A percentile compares a stretch with the other conserved stretches of the same genome.
Evolutionary conservation across 2,888 invertebrate genomes (phyloP).

Genomic region (Sycophila texana): DNA sequence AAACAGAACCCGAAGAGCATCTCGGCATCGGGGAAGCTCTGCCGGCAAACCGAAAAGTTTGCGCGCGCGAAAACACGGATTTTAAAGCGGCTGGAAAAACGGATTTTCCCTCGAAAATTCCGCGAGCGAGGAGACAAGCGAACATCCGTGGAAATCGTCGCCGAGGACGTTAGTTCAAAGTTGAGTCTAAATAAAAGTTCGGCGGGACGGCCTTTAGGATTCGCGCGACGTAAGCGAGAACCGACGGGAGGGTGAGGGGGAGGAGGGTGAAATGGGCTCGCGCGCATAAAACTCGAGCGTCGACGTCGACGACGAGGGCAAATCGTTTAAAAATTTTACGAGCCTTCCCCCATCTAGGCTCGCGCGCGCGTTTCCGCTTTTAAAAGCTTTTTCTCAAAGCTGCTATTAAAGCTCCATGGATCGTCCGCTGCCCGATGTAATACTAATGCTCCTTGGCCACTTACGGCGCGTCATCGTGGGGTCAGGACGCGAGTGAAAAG

Average conservation of each 20-base stretch:
- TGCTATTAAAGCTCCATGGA: slow-evolving; percentile 65
- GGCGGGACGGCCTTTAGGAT: slow-evolving; percentile 59
- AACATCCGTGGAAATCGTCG: background rate
- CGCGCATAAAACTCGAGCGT: slow-evolving; percentile 62
- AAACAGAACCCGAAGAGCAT: too few relatives aligned
- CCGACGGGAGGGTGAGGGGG: slow-evolving; percentile 55
- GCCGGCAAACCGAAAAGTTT: too few relatives aligned
- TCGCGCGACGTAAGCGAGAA: slow-evolving; percentile 62
- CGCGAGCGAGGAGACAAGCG: too few relatives aligned
- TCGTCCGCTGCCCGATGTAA: slow-evolving; percentile 60
- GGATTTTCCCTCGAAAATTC: background rate
- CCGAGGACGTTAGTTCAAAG: slow-evolving; percentile 59
- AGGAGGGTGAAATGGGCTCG: slow-evolving; percentile 52
- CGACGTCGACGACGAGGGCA: slow-evolving; percentile 60
- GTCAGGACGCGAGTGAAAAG: slow-evolving; percentile 25
- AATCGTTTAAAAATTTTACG: slow-evolving; percentile 72
- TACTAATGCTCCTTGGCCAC: slow-evolving; percentile 65
- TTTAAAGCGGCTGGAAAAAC: too few relatives aligned
- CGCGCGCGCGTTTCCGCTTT: slow-evolving; percentile 64
- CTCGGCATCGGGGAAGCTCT: too few relatives aligned
- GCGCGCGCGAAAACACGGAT: too few relatives aligned
- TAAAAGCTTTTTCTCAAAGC: slow-evolving; percentile 68
- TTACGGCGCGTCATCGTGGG: slow-evolving; percentile 60
- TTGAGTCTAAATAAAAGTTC: slow-evolving; percentile 45
- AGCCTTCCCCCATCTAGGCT: slow-evolving; percentile 51